Base-by-base conservation (phyloP, 2,888 invertebrate genomes). In the Tanypteryx hageni region DNA sequence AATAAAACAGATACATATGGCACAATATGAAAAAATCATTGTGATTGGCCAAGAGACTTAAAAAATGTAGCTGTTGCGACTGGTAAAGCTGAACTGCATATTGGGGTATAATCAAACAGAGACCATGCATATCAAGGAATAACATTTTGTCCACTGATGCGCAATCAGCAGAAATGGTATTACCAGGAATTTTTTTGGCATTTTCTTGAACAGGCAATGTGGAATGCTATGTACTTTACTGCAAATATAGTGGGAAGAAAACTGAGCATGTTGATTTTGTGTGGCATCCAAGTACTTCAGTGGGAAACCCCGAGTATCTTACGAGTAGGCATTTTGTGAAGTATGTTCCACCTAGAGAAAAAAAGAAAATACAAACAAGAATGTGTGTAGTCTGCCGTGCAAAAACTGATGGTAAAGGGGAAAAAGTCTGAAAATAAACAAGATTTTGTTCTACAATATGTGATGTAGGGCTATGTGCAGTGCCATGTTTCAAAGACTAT, bases 151-250 rank as follows among this genome's bases (percentile, higher is more conserved):
- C 81, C 81, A 81, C 27, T 81, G 31, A 81, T n/a, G n/a, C 81
- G 31, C 22, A 31, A 81, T 11, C 27, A 81, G 81, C 9, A 22
- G 7, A 9, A 22, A 81, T n/a, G 31, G 14, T 81, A 81, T 31
- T 81, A 81, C 81, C 9, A 81, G 13, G 13, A 22, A 10, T 22
- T 81, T 81, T 81, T 22, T 81, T 22, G 31, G 9, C 81, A 81
- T 81, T 14, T 81, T 27, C 81, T 81, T 81, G 81, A 81, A 27
- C 81, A 81, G 81, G 27, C 81, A 81, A 81, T 81, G 22, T 81
- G 81, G 81, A 81, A 81, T 22, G 22, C 81, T 81, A 22, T 27
- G 81, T 81, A 76, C 76, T n/a, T 76, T 76, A 22, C n/a, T 61
- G 61, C 61, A 61, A 16, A 16, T 13, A 16, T 16, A 13, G 61